phyloP scores from a whole-genome alignment of 2,888 invertebrate species.

The Biston stratarius region DNA sequence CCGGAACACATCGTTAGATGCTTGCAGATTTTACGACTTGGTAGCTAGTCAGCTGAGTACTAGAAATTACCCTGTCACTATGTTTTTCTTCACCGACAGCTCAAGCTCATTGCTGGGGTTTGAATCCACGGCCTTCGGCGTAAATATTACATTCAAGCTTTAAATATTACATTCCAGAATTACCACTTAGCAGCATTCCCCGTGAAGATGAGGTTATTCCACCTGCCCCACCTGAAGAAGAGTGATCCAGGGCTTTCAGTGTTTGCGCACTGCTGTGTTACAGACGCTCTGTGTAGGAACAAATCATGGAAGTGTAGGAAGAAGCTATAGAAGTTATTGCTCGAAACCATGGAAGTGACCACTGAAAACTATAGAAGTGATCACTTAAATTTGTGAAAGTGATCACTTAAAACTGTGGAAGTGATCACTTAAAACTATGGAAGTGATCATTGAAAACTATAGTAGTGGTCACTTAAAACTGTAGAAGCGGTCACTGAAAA shows the following conservation, averaged over 20 bases:
- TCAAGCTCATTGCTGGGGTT: too few relatives aligned
- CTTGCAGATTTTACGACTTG: too few relatives aligned
- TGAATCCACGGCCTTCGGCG: too few relatives aligned
- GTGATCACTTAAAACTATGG: not conserved
- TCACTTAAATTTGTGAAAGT: not conserved
- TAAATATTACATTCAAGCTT: too few relatives aligned
- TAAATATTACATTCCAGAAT: conserved; percentile 23
- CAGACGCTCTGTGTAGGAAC: conserved; percentile 24
- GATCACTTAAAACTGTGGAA: not conserved
- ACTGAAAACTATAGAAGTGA: not conserved
- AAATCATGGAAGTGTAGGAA: conserved; percentile 13
- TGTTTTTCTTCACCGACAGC: too few relatives aligned
- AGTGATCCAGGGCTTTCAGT: conserved; percentile 52
- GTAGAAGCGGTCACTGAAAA: not conserved
- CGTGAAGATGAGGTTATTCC: conserved; percentile 57
- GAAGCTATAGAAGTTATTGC: not conserved
- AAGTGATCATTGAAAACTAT: not conserved
- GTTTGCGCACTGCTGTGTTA: conserved; percentile 34
- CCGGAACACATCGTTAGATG: too few relatives aligned
- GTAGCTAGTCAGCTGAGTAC: too few relatives aligned
- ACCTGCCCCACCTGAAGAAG: conserved; percentile 51
- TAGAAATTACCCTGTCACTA: too few relatives aligned
- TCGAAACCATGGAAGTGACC: not conserved
- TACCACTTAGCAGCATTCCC: conserved; percentile 44
- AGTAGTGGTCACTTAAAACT: not conserved